Evolutionary conservation across 2,888 invertebrate genomes (phyloP).

Genomic region (Agonum fuliginosum): DNA sequence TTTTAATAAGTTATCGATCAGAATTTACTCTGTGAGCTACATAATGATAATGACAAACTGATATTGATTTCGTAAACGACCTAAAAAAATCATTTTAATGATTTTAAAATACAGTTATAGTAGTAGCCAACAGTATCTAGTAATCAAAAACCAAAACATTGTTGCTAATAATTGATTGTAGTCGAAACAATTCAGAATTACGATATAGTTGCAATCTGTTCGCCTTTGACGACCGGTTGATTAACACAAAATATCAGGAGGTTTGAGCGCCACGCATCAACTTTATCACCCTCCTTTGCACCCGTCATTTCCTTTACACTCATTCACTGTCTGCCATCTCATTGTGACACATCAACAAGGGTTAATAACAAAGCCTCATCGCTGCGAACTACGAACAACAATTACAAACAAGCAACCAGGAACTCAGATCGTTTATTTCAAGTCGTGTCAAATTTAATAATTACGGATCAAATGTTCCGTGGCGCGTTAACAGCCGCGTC

Average conservation of each 20-base stretch:
- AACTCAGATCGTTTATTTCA: slow-evolving; percentile 39
- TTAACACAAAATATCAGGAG: neutral
- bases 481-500: slow-evolving; percentile 19
- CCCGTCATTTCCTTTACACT: neutral
- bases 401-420: slow-evolving; percentile 36
- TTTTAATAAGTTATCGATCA: too few relatives aligned
- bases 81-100: too few relatives aligned
- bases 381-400: slow-evolving; percentile 25
- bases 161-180: too few relatives aligned
- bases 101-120: too few relatives aligned
- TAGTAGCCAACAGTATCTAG: too few relatives aligned
- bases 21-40: too few relatives aligned
- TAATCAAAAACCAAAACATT: too few relatives aligned
- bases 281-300: neutral
- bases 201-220: neutral
- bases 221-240: slow-evolving; percentile 1
- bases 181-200: too few relatives aligned
- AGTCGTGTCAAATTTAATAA: slow-evolving; percentile 57
- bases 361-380: slow-evolving; percentile 23
- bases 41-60: too few relatives aligned
- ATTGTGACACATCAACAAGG: slow-evolving; percentile 34
- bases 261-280: neutral
- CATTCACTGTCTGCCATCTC: slow-evolving; percentile 5
- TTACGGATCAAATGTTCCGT: slow-evolving; percentile 51
- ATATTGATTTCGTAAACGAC: too few relatives aligned